A percentile compares a stretch with the other conserved stretches of the same genome.
Evolutionary conservation across 2,113 vertebrate genomes (phyloP).

Genomic region (Brachirus orientalis): DNA sequence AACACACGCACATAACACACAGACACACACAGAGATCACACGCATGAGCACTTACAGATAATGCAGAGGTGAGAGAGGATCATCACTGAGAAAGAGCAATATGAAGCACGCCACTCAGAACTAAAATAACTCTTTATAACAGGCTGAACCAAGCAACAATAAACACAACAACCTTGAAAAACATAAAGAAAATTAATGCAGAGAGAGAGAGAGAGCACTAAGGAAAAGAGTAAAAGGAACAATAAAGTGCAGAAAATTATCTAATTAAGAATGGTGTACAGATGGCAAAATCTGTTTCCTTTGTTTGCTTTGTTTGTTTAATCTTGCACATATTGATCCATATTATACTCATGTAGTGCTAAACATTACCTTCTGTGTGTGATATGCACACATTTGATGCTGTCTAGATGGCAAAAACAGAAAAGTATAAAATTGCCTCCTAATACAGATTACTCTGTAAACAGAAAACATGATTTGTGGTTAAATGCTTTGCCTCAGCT

Average conservation of each 20-base stretch:
- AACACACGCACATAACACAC: constrained; percentile 14
- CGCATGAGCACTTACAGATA: constrained; percentile 5
- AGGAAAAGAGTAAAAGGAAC: constrained; percentile 21
- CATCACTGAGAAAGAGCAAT: neutral
- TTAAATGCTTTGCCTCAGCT: too few relatives aligned
- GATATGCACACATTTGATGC: constrained; percentile 37
- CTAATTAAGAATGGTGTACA: constrained; percentile 38
- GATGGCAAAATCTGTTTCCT: constrained; percentile 9
- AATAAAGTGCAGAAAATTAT: neutral
- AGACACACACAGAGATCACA: too few relatives aligned
- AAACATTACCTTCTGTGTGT: constrained; percentile 26
- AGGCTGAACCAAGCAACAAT: constrained; percentile 28
- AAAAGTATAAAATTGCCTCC: neutral
- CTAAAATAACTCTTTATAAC: constrained; percentile 40
- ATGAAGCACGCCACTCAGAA: constrained; percentile 13
- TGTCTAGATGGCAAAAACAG: neutral
- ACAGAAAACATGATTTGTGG: too few relatives aligned
- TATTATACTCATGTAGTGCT: constrained; percentile 19
- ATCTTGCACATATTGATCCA: constrained; percentile 25
- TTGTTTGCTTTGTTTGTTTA: constrained; percentile 44
- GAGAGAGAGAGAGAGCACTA: neutral
- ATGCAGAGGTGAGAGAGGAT: neutral
- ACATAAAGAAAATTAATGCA: constrained; percentile 22
- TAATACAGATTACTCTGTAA: too few relatives aligned
- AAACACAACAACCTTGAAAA: constrained; percentile 51